Base-by-base conservation (phyloP, 2,888 invertebrate genomes). In the Lottia gigantea region DNA sequence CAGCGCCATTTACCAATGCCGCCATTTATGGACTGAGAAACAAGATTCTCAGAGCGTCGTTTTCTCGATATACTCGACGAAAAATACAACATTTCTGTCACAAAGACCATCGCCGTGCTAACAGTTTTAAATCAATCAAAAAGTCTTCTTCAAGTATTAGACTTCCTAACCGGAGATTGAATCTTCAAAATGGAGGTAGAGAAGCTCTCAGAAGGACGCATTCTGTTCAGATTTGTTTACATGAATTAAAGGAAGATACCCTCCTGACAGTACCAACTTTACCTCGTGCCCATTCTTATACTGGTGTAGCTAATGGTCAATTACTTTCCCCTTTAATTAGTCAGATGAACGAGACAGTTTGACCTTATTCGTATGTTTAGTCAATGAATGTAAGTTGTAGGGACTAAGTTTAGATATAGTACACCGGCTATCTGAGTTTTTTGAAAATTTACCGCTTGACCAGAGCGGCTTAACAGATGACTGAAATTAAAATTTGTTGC, bases 1-100 rank as follows among this genome's bases (percentile, higher is more conserved):
- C 83, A 15, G 82, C 84, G 4, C 84, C 84, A 0, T 78, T 83
- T 61, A 82, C 80, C 14, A 81, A 84, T 69, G 82, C 82, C n/a
- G 80, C 82, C 25, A 79, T 85, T 11, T 84, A 85, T 70, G 85
- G 85, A 61, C 73, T 85, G 55, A 71, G 84, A 61, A 85, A 85
- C 68, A 82, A 83, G 70, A 80, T 83, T 64, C 74, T 85, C 46
- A 73, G 85, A 15, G 76, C 78, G 45, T 85, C 85, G 7, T 85
- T 85, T 71, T 77, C 77, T 46, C 72, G 82, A 19, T 85, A 82
- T 67, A 71, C 80, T 16, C 67, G 81, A 25, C 71, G 82, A 45
- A 80, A 80, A 68, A 62, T 81, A 25, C 79, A 83, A 62, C 78
- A 78, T 31, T 76, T 79, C 31, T 83, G 82, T 67, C 79, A 80